A percentile compares a stretch with the other conserved stretches of the same genome.
These are phyloP conservation scores for Montipora sp. DNA, from an alignment of 64 coral and sea anemone species.

Conservation along the genomic window DNA sequence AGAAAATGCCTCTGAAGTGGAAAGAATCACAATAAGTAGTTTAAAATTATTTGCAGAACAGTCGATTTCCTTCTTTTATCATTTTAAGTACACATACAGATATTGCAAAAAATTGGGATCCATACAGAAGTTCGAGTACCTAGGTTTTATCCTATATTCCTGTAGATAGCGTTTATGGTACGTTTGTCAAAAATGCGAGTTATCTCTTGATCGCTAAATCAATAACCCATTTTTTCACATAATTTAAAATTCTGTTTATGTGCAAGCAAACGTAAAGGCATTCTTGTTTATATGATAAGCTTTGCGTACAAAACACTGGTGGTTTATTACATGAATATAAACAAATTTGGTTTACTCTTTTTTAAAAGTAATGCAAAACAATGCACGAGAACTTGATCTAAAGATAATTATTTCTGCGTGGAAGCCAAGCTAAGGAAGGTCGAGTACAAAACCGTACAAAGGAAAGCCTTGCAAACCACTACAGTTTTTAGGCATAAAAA, in stretches of 20 bases:
- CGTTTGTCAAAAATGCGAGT: not conserved
- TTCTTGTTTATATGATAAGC: not conserved
- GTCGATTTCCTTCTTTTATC: not conserved
- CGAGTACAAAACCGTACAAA: not conserved
- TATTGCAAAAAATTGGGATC: not conserved
- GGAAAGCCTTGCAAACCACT: not conserved
- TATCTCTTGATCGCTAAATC: not conserved
- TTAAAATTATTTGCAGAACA: not conserved
- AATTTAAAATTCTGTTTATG: constrained; percentile 1
- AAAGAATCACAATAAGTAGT: too few species aligned
- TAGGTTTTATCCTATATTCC: too few species aligned
- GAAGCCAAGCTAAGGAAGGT: not conserved
- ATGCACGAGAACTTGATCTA: too few species aligned
- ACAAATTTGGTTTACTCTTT: not conserved
- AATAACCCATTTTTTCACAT: constrained; percentile 6
- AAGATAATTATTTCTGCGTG: not conserved
- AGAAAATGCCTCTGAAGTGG: too few species aligned
- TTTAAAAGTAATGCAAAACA: not conserved
- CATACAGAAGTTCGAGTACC: too few species aligned
- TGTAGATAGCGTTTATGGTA: too few species aligned
- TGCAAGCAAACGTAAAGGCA: not conserved
- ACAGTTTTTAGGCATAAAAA: not conserved
- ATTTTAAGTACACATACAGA: too few species aligned
- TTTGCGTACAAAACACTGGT: not conserved
- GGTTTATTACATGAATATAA: constrained; percentile 15